Evolutionary conservation across 2,797 vertebrate species (phyloP).

Genomic region (Rhabdomys pumilio): DNA sequence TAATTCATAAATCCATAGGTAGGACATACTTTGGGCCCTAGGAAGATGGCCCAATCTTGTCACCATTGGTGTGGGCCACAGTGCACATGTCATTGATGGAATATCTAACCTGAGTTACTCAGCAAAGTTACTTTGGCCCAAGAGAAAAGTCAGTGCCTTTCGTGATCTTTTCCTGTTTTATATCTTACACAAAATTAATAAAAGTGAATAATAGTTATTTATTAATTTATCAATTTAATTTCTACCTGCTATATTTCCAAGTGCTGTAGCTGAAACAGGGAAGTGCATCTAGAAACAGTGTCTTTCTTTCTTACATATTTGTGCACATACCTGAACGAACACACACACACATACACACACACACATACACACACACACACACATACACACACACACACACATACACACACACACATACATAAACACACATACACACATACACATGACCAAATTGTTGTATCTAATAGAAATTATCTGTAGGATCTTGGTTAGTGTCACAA

Average conservation of each 20-base stretch:
- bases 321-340: not conserved
- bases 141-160: not conserved
- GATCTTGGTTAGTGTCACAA: not conserved
- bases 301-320: not conserved
- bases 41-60: not conserved
- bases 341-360: accelerated
- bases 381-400: too few relatives aligned
- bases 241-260: not conserved
- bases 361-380: accelerated
- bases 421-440: accelerated
- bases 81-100: not conserved
- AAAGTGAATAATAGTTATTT: not conserved
- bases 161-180: not conserved
- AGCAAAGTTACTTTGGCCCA: not conserved
- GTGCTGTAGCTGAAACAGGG: not conserved
- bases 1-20: slow-evolving; percentile 15
- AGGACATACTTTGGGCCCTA: not conserved
- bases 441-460: not conserved
- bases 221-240: not conserved
- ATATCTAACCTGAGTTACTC: slow-evolving; percentile 19
- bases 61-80: slow-evolving; percentile 1
- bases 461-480: not conserved
- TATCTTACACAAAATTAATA: not conserved
- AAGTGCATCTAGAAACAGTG: not conserved
- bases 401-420: accelerated